Evolutionary conservation across 1,140 invertebrate species (phyloP), one percentile per base, ranked within the genome.

Genomic region (Brachionus rubens): DNA sequence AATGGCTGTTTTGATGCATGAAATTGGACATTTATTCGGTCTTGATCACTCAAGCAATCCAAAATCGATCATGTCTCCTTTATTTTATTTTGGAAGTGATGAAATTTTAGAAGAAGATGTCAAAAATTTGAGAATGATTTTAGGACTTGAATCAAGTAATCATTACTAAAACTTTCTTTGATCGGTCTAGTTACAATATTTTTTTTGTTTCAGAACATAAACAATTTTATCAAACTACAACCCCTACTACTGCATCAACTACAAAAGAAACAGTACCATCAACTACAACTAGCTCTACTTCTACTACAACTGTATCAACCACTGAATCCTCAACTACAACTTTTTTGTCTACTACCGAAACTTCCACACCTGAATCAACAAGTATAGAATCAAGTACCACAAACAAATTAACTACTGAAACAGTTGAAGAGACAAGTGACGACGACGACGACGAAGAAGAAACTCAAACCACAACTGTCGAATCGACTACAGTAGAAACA

Each of bases 21-120:
- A 72, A 40, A 72, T 72, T 50, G 68, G 68, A 21, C 68, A 72
- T 30, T 54, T 72, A n/a, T 72, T 72, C 14, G 68, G 68, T 30
- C 50, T 72, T 19, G 68, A 72, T 46, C 68, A 72, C 21, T 72
- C 68, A 21, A 72, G 68, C 24, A 72, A 72, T 24, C 68, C 68
- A 33, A 72, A 72, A 48, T 72, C 68, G 14, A 54, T 72, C 3
- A 72, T 72, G 68, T 72, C 68, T 16, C 68, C 68, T 3, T 28
- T 72, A 0, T 72, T 72, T 24, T 40, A 72, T 72, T 72, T 72
- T 54, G 68, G 46, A 1, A 36, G 16, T 21, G 33, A 72, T 30
- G 36, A 19, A 50, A 48, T 72, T 48, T 16, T 72, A 21, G 33
- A 72, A 72, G 46, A 72, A 50, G 68, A 72, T 24, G 50, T 72